phyloP scores from a whole-genome alignment of 23 tunicate genomes.

The Trididemnum nubilum region DNA sequence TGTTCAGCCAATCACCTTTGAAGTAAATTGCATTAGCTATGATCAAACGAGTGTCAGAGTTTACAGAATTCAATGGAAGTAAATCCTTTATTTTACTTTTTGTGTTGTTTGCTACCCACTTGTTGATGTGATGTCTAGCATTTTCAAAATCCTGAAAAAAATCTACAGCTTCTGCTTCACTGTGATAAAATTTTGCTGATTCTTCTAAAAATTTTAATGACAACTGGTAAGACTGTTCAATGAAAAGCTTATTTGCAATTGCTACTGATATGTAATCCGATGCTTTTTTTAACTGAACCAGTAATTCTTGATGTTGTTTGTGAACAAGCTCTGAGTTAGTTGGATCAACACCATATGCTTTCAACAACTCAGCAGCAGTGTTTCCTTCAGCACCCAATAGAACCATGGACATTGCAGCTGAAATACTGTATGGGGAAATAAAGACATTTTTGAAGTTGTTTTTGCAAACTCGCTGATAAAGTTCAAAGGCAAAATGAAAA shows the following conservation, averaged over 20 bases:
- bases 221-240: slow-evolving; percentile 35
- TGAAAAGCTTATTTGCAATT: slow-evolving; percentile 53
- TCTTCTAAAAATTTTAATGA: slow-evolving; percentile 26
- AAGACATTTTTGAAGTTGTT: slow-evolving; percentile 23
- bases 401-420: slow-evolving; percentile 35
- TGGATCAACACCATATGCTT: background rate
- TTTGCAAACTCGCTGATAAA: background rate
- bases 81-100: slow-evolving; percentile 66
- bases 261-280: background rate
- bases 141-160: slow-evolving; percentile 38
- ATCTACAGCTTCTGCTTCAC: slow-evolving; percentile 26
- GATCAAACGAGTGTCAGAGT: slow-evolving; percentile 42
- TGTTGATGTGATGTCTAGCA: slow-evolving; percentile 42
- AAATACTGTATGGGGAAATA: slow-evolving; percentile 60
- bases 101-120: slow-evolving; percentile 65
- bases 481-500: background rate
- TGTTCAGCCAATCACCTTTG: slow-evolving; percentile 76
- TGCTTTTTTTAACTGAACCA: background rate
- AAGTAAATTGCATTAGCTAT: slow-evolving; percentile 83
- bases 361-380: slow-evolving; percentile 25
- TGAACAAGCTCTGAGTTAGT: background rate
- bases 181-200: slow-evolving; percentile 24
- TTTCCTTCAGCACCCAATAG: slow-evolving; percentile 41
- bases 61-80: slow-evolving; percentile 47
- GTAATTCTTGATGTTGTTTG: background rate